Conservation (phyloP, 2,888 invertebrate genomes). For the Saturnia japonica region DNA sequence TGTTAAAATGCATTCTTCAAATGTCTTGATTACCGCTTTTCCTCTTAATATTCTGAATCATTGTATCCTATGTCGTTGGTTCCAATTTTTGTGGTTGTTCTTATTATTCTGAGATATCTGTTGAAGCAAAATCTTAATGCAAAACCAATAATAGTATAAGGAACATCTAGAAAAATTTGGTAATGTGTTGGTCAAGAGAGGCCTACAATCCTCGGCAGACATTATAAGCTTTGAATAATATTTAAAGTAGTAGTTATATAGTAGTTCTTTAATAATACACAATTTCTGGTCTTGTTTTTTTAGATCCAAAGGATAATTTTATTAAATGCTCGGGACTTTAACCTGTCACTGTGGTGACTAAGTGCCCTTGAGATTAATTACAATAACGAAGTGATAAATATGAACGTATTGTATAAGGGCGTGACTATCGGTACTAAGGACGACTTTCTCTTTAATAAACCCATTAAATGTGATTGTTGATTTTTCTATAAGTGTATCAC, state of each 20-base stretch:
- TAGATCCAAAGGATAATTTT: conserved; percentile 3
- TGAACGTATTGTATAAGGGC: conserved; percentile 33
- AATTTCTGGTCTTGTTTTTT: not conserved
- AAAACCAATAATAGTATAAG: not conserved
- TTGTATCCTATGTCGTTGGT: too few relatives aligned
- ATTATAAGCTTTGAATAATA: not conserved
- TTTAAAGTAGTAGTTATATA: not conserved
- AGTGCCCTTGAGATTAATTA: conserved; percentile 54
- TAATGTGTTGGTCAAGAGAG: not conserved
- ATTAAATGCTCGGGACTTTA: not conserved
- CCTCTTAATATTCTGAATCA: too few relatives aligned
- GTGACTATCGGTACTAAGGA: conserved; percentile 36
- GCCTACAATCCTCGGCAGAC: not conserved
- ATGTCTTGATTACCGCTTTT: too few relatives aligned
- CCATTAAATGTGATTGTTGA: conserved; percentile 4
- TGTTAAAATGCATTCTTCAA: too few relatives aligned
- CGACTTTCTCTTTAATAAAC: conserved; percentile 52
- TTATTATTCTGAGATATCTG: too few relatives aligned
- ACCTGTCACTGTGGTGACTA: conserved; percentile 19
- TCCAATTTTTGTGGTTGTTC: too few relatives aligned
- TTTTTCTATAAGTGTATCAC: not conserved
- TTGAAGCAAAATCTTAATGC: too few relatives aligned
- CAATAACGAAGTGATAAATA: conserved; percentile 42
- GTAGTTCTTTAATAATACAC: not conserved
- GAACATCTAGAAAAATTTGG: not conserved